These are phyloP conservation scores for Vireo altiloquus DNA, from an alignment of 2,113 vertebrate species.

Conservation along the genomic window DNA sequence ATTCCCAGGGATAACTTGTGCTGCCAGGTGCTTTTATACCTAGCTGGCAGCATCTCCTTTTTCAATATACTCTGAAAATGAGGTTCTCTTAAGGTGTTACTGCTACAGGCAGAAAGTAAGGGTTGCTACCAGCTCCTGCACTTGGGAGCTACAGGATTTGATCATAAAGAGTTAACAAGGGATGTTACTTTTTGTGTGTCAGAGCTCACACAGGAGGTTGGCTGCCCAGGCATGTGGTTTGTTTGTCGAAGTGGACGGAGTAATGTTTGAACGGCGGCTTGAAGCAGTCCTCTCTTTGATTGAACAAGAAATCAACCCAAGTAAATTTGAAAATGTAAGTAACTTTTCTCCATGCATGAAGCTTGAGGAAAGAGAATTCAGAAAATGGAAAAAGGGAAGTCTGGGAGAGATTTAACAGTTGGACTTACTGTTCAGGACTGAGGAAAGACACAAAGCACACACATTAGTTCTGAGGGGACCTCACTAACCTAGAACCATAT, in stretches of 20 bases:
- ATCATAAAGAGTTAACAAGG: neutral
- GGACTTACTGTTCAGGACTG: neutral
- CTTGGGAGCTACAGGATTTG: neutral
- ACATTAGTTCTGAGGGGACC: neutral
- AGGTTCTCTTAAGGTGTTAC: neutral
- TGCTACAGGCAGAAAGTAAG: neutral
- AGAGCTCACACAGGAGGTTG: conserved; percentile 82
- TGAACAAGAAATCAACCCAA: conserved; percentile 83
- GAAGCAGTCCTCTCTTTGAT: conserved; percentile 79
- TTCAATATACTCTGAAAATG: neutral
- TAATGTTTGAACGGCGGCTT: conserved; percentile 80
- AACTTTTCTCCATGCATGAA: neutral
- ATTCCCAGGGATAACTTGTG: neutral
- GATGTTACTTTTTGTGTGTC: neutral
- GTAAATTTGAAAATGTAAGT: conserved; percentile 85
- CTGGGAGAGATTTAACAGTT: neutral
- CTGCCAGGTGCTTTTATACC: neutral
- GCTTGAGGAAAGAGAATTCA: neutral
- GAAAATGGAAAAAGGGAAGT: neutral
- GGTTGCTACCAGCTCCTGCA: neutral
- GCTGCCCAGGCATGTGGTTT: conserved; percentile 88
- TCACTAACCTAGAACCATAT: neutral
- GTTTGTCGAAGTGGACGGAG: conserved; percentile 88
- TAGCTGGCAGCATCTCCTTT: neutral
- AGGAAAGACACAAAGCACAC: neutral